Base-by-base conservation (phyloP, 2,888 invertebrate species). In the Acleris laterana region DNA sequence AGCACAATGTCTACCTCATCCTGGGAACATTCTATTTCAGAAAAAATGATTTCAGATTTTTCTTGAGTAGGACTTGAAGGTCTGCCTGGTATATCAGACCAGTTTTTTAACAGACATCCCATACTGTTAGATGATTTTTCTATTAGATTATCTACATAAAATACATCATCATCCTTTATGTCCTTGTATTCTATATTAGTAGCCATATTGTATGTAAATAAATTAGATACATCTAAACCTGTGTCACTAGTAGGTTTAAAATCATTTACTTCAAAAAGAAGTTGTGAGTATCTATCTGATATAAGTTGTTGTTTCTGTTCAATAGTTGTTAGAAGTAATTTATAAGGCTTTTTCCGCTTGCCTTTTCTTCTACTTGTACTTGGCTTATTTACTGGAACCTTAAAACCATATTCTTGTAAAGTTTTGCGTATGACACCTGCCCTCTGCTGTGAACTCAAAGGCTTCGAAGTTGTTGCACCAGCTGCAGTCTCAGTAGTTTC, bases 401-500 rank as follows among this genome's bases (percentile, higher is more conserved):
- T 91, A 77, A 95, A 95, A 9, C 95, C 95, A 84, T 94, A 95
- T 75, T 94, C 93, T 75, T 94, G 92, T 63, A 96, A 83, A 44
- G 94, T 95, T 25, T 84, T 89, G 63, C 93, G 88, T 50, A 94
- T 92, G 70, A 80, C 88, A 49, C 79, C 77, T 38, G 80, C 76
- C 74, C 85, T 86, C 68, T 86, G 84, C 72, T 84, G 80, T 1
- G 84, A 71, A 20, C 72, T 78, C 50, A 78, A 63, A n/a, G 77
- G 53, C 52, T 74, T 58, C 72, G 72, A 62, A 44, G 56, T 61
- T 60, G 71, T 65, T 52, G 50, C 28, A 74, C 56, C 57, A 50
- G 20, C 66, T 66, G 57, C 61, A 46, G 63, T 44, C 48, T 73
- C 70, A n/a, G 62, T 49, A 28, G 74, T 57, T 67, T 88, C 79